phyloP scores from a whole-genome alignment of 2,888 invertebrate genomes.

The Heliconius erato region DNA sequence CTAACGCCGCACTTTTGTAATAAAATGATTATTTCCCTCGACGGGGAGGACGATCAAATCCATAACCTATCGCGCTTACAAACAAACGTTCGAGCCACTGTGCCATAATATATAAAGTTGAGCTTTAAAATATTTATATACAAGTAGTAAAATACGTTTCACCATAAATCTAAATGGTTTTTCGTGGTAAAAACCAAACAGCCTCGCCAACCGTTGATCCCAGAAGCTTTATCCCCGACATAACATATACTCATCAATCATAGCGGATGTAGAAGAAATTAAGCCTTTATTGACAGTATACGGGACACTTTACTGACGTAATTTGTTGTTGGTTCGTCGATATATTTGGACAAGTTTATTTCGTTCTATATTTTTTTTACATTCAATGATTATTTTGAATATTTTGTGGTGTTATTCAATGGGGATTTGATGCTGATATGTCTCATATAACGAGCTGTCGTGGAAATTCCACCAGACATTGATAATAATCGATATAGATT shows the following conservation, averaged over 20 bases:
- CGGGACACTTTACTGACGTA: constrained; percentile 46
- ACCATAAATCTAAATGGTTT: background rate
- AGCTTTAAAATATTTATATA: background rate
- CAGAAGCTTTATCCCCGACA: constrained; percentile 58
- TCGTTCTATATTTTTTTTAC: constrained; percentile 37
- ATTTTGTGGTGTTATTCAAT: background rate
- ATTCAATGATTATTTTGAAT: constrained; percentile 29
- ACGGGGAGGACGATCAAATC: too few species aligned
- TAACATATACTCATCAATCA: constrained; percentile 68
- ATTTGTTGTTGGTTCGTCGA: constrained; percentile 47
- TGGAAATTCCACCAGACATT: background rate
- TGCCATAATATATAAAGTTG: background rate
- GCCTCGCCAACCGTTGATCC: constrained; percentile 65
- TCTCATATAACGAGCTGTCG: background rate
- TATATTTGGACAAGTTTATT: constrained; percentile 43
- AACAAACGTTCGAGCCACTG: too few species aligned
- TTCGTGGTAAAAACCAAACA: constrained; percentile 58
- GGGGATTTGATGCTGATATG: constrained; percentile 6
- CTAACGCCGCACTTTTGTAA: too few species aligned
- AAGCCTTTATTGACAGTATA: constrained; percentile 66
- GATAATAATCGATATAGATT: background rate
- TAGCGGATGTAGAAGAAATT: constrained; percentile 68
- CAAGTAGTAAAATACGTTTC: background rate
- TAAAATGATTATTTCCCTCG: too few species aligned
- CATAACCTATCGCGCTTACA: too few species aligned